Conservation (phyloP, 2,888 invertebrate genomes). For the Drosophila colorata region DNA sequence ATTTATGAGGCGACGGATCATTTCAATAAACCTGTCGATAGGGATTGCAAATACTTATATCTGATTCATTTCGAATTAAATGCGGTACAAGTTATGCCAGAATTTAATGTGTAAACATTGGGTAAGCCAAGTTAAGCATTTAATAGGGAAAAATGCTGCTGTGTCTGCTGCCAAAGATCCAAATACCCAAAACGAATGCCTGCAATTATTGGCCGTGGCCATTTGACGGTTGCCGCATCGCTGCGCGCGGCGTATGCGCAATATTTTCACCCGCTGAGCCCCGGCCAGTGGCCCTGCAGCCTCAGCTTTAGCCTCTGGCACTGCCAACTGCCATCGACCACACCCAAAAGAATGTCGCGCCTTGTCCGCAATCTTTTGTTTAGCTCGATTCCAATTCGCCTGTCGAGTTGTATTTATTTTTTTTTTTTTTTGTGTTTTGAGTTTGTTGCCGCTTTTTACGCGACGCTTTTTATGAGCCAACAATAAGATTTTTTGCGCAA, state of each 20-base stretch:
- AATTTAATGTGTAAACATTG: background rate
- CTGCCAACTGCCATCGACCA: constrained; percentile 21
- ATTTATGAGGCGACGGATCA: background rate
- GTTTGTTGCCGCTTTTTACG: constrained; percentile 41
- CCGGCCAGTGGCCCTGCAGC: constrained; percentile 23
- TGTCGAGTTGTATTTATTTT: constrained; percentile 14
- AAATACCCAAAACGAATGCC: background rate
- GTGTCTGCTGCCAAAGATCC: constrained; percentile 1
- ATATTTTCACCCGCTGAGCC: constrained; percentile 35
- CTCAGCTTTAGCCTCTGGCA: constrained; percentile 4
- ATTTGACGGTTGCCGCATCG: constrained; percentile 29
- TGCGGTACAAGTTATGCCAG: constrained; percentile 15
- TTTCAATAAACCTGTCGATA: background rate
- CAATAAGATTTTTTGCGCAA: constrained; percentile 56
- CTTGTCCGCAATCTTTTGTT: constrained; percentile 55
- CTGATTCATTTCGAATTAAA: background rate
- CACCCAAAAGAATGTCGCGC: constrained; percentile 55
- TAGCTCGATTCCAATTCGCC: constrained; percentile 33
- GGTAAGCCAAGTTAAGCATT: constrained; percentile 21
- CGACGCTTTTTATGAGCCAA: constrained; percentile 50
- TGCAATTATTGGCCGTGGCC: constrained; percentile 7
- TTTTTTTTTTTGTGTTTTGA: constrained; percentile 13
- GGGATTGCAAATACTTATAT: background rate
- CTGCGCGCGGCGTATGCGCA: constrained; percentile 58
- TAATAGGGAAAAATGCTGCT: background rate